phyloP scores from a whole-genome alignment of 2,113 vertebrate species.

The Otolemur garnettii region DNA sequence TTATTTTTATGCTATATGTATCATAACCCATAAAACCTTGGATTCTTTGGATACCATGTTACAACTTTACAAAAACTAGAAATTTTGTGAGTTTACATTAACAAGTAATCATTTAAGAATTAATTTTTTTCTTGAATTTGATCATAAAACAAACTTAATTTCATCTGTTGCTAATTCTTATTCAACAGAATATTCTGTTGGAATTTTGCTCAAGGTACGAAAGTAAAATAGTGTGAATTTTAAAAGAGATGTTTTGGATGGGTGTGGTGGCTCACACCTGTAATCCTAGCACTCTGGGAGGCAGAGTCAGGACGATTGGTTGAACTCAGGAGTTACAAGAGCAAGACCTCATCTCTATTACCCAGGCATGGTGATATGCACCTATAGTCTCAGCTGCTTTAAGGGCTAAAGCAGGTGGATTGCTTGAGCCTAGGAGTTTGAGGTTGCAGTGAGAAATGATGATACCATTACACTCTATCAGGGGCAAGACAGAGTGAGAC shows the following conservation, averaged over 20 bases:
- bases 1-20: conserved; percentile 1
- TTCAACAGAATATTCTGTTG: neutral
- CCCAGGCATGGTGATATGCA: too few relatives aligned
- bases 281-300: too few relatives aligned
- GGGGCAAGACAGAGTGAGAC: too few relatives aligned
- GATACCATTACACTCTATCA: too few relatives aligned
- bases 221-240: neutral
- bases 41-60: neutral
- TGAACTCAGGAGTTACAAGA: too few relatives aligned
- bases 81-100: neutral
- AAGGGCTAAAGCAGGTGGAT: too few relatives aligned
- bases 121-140: conserved; percentile 25
- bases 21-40: neutral
- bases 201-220: neutral
- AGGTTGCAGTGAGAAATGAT: too few relatives aligned
- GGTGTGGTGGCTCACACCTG: too few relatives aligned
- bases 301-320: too few relatives aligned
- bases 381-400: too few relatives aligned
- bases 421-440: too few relatives aligned
- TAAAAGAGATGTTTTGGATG: neutral
- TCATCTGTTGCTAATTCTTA: conserved; percentile 15
- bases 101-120: conserved; percentile 16
- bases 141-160: neutral
- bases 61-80: conserved; percentile 9
- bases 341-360: too few relatives aligned